phyloP scores from a whole-genome alignment of 2,113 vertebrate species.

The Eulemur rufifrons region DNA sequence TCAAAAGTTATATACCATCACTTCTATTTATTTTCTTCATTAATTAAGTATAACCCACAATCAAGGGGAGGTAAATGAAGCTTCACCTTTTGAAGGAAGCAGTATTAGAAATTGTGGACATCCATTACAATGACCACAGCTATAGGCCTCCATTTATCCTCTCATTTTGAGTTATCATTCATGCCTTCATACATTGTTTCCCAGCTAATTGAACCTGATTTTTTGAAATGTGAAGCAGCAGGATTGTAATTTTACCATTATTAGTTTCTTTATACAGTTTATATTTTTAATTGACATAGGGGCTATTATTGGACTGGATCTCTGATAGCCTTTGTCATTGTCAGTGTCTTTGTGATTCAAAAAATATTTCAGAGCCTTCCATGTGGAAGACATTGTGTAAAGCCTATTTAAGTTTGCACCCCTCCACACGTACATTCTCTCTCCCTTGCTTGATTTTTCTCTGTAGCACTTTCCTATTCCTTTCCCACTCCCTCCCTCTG shows the following conservation, averaged over 20 bases:
- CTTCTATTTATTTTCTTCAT: neutral
- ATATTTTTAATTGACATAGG: slow-evolving; percentile 20
- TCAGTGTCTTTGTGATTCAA: slow-evolving; percentile 27
- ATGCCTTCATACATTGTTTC: neutral
- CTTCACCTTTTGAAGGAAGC: neutral
- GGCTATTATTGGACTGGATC: neutral
- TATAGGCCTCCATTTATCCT: neutral
- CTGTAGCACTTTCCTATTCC: neutral
- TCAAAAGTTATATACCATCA: neutral
- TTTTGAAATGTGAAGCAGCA: slow-evolving; percentile 37
- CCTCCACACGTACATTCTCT: too few relatives aligned
- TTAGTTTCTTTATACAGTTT: slow-evolving; percentile 36
- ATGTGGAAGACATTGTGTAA: neutral
- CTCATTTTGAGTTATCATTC: neutral
- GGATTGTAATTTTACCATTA: neutral
- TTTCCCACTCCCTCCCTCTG: neutral
- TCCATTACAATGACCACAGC: neutral
- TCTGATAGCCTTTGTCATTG: neutral
- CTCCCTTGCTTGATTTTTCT: neutral
- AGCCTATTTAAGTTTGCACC: neutral
- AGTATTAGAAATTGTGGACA: neutral
- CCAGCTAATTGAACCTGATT: neutral
- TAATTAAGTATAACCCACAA: neutral
- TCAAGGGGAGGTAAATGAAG: neutral
- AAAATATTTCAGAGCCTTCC: neutral